Conservation (phyloP, 1,140 invertebrate species). For the Cephus cinctus region DNA sequence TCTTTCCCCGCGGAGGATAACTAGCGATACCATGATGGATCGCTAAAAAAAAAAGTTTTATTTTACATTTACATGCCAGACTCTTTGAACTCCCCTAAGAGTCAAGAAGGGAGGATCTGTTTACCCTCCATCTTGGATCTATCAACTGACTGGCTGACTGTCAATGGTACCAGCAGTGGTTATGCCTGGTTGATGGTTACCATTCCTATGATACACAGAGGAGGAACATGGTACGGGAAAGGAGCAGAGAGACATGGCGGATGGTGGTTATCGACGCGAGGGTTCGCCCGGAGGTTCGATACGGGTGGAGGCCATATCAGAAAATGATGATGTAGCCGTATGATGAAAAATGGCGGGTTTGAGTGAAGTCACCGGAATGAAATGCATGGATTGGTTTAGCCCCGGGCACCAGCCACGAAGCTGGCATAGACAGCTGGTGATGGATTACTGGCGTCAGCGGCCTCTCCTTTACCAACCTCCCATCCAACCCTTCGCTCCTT, state of each 20-base stretch:
- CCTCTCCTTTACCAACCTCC: constrained; percentile 9
- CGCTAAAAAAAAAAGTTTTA: too few relatives aligned
- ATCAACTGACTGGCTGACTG: too few relatives aligned
- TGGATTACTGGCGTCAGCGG: constrained; percentile 43
- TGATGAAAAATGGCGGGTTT: constrained; percentile 50
- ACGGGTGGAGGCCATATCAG: constrained; percentile 25
- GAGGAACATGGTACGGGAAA: too few relatives aligned
- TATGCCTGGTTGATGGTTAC: too few relatives aligned
- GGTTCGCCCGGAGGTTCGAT: neutral
- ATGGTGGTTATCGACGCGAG: neutral
- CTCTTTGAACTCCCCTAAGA: too few relatives aligned
- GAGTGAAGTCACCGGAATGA: constrained; percentile 50
- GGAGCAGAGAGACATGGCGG: neutral
- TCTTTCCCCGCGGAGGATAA: too few relatives aligned
- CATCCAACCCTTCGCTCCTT: constrained; percentile 13
- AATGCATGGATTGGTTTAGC: constrained; percentile 55
- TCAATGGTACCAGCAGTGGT: too few relatives aligned
- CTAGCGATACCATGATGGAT: too few relatives aligned
- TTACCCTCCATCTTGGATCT: too few relatives aligned
- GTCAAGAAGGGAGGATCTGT: too few relatives aligned
- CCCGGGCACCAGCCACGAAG: constrained; percentile 35
- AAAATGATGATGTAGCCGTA: constrained; percentile 46
- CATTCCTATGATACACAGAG: too few relatives aligned
- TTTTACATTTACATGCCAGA: too few relatives aligned
- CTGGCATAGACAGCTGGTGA: constrained; percentile 50